These are phyloP conservation scores for Balaeniceps rex DNA, from an alignment of 2,113 vertebrate genomes.

Conservation along the genomic window DNA sequence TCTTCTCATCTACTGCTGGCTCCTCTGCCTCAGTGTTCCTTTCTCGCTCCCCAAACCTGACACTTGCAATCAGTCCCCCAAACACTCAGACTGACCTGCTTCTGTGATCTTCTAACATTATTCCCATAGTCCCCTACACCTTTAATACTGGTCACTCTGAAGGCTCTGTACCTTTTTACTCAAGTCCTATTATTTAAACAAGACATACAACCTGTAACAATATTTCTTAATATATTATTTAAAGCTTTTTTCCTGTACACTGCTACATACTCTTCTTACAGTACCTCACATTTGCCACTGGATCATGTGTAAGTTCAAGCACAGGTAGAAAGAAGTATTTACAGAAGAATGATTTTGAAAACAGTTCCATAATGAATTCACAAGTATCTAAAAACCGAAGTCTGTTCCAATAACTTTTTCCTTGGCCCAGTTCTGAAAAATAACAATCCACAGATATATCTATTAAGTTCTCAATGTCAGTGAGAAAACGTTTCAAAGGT, in stretches of 20 bases:
- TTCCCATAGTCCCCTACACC: neutral
- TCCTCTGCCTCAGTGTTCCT: neutral
- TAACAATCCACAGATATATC: neutral
- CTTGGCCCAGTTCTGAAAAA: slow-evolving; percentile 87
- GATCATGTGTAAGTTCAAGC: slow-evolving; percentile 90
- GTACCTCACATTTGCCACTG: slow-evolving; percentile 95
- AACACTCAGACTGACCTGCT: neutral
- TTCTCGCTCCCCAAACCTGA: neutral
- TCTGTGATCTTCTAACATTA: neutral
- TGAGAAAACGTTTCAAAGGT: neutral
- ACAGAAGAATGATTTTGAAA: slow-evolving; percentile 95
- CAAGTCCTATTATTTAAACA: neutral
- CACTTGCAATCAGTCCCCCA: neutral
- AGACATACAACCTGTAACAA: neutral
- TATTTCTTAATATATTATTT: neutral
- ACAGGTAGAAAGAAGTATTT: slow-evolving; percentile 90
- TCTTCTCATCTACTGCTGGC: neutral
- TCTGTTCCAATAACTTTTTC: slow-evolving; percentile 94
- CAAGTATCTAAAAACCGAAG: slow-evolving; percentile 93
- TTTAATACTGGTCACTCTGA: neutral
- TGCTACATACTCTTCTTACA: neutral
- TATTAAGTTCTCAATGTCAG: neutral
- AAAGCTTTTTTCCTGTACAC: neutral
- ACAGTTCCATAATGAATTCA: slow-evolving; percentile 91
- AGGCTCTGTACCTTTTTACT: neutral